Evolutionary conservation across 2,113 vertebrate species (phyloP), one percentile per base, ranked within the genome.

Genomic region (Nicator chloris): DNA sequence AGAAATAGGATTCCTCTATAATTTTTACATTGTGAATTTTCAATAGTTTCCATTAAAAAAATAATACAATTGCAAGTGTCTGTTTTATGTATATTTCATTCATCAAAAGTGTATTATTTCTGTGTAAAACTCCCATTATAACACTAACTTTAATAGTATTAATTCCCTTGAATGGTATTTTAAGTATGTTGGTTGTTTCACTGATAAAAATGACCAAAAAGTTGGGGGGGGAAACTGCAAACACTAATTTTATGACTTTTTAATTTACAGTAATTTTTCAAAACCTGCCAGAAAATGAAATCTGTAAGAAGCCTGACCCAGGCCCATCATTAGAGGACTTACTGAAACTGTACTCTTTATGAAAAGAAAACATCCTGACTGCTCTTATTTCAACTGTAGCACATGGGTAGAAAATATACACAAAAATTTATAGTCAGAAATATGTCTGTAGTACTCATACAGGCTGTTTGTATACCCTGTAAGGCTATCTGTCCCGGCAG

Each of bases 151-250:
- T 49, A 69, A 61, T 8, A 31, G 57, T 12, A 22, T 49, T 59
- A 50, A 87, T 87, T 60, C 7, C 5, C 10, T 84, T 71, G 20
- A 64, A n/a, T 33, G 6, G 2, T 30, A 63, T 66, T 81, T 81
- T 73, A 63, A 86, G 2, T 68, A 47, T n/a, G 15, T 3, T 60
- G 15, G 7, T 75, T 44, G 10, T 71, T 87, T 85, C n/a, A n/a
- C 22, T 71, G 21, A 78, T 64, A 79, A 56, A 93, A 86, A 37
- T 59, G 6, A 63, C 14, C 18, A 54, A 35, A 73, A 84, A 1
- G 2, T 13, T 10, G 1, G 4, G 6, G 2, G 1, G 2, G 1
- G 4, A 6, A 22, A 31, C 30, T 51, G 7, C 8, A 68, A 59
- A 60, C 53, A 31, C 9, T 49, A 45, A 76, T 76, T 79, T 71